Base-by-base conservation (phyloP, 2,888 invertebrate species). In the Drosophila prostipennis region DNA sequence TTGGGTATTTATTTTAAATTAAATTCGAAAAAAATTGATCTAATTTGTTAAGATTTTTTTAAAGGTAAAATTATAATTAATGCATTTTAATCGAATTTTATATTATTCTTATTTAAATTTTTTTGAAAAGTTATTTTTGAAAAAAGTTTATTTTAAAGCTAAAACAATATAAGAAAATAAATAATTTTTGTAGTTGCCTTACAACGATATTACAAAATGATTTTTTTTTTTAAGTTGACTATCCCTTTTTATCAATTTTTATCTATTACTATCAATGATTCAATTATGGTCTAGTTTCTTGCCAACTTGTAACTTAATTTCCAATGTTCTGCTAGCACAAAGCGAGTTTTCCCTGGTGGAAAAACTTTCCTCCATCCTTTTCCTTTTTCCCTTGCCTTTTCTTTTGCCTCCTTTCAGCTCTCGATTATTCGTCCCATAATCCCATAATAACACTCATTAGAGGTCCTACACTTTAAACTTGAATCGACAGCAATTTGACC, bases 361-460 rank as follows among this genome's bases (percentile, higher is more conserved):
- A 16, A 14, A 32, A 26, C 40, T 49, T 59, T 46, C 32, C 14
- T 11, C 58, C n/a, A 29, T 7, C 16, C n/a, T 26, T 10, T 39
- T 53, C 7, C 14, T 2, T 34, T 13, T 34, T 10, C 34, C 34
- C 5, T 14, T 14, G 29, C 10, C 2, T 16, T 19, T n/a, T n/a
- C n/a, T 3, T n/a, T 34, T 29, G 7, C 29, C 6, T 7, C 29
- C n/a, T 37, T 37, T 42, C 40, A 67, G 42, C 51, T n/a, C 34
- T 48, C 39, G 67, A 54, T 67, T 65, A 67, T 48, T 42, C 36
- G 34, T n/a, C n/a, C n/a, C n/a, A n/a, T 68, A 42, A 49, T 39
- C 37, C 61, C 53, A 64, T 70, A 70, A 70, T 70, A 61, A 61
- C 61, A 61, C 72, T 72, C 61, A 72, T 70, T 72, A 72, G 54